A percentile compares a stretch with the other conserved stretches of the same genome.
These are phyloP conservation scores for Bursaphelenchus mucronatus DNA, from an alignment of 1,140 invertebrate genomes.

Conservation along the genomic window DNA sequence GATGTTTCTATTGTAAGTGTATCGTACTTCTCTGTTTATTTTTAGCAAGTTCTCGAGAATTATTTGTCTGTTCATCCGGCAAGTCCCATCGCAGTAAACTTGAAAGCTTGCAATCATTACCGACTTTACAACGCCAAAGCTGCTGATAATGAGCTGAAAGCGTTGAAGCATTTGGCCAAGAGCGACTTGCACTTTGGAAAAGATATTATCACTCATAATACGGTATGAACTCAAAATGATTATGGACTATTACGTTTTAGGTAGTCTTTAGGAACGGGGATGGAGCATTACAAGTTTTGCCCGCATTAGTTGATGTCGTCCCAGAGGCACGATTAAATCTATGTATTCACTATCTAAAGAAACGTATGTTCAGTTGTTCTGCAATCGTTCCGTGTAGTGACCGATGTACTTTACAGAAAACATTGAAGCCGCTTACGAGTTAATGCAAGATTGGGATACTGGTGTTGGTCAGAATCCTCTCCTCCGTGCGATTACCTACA, in stretches of 20 bases:
- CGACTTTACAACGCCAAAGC: conserved; percentile 87
- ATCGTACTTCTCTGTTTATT: conserved; percentile 62
- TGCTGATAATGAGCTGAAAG: conserved; percentile 69
- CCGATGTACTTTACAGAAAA: conserved; percentile 67
- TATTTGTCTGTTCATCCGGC: conserved; percentile 88
- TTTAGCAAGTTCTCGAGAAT: conserved; percentile 85
- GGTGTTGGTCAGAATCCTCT: conserved; percentile 92
- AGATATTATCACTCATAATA: conserved; percentile 83
- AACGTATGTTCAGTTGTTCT: conserved; percentile 64
- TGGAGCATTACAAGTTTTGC: conserved; percentile 82
- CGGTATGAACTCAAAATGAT: conserved; percentile 66
- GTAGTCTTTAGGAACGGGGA: conserved; percentile 87
- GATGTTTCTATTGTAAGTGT: conserved; percentile 66
- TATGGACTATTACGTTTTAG: conserved; percentile 46
- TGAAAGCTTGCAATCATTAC: conserved; percentile 84
- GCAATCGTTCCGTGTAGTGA: conserved; percentile 11
- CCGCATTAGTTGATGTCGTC: conserved; percentile 84
- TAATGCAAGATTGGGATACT: conserved; percentile 87
- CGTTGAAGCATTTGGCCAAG: conserved; percentile 44
- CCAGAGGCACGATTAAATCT: conserved; percentile 92
- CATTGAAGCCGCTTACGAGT: conserved; percentile 78
- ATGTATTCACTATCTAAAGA: conserved; percentile 86
- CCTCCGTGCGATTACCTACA: conserved; percentile 89
- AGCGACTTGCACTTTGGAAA: conserved; percentile 45
- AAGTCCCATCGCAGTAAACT: conserved; percentile 86